Evolutionary conservation across 2,888 invertebrate species (phyloP).

Genomic region (Thecocarcelia acutangulata): DNA sequence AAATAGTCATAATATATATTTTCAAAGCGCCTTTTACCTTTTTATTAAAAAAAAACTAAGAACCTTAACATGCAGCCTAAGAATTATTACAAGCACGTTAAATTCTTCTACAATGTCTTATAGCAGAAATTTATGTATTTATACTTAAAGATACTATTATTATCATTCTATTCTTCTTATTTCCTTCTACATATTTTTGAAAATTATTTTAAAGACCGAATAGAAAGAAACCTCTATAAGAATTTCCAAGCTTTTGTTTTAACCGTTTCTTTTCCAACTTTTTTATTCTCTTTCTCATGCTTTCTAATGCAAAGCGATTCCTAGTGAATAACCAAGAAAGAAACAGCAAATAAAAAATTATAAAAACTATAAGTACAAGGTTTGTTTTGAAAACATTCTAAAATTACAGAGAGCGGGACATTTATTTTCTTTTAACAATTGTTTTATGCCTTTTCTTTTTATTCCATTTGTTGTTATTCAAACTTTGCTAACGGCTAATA

Average conservation of each 20-base stretch:
- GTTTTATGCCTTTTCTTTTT: conserved; percentile 7
- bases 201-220: conserved; percentile 30
- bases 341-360: too few species aligned
- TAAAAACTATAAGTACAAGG: conserved; percentile 56
- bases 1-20: too few species aligned
- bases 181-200: not conserved
- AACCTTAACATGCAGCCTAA: not conserved
- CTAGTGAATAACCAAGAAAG: not conserved
- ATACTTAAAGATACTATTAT: not conserved
- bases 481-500: conserved; percentile 50
- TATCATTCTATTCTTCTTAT: not conserved
- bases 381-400: conserved; percentile 56
- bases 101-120: not conserved
- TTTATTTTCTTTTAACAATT: conserved; percentile 13
- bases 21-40: too few species aligned
- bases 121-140: not conserved
- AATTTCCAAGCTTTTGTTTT: conserved; percentile 40
- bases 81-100: too few species aligned
- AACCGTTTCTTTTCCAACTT: conserved; percentile 22
- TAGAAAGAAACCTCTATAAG: conserved; percentile 19
- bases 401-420: conserved; percentile 49
- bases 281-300: not conserved
- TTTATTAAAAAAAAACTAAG: not conserved
- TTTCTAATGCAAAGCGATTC: conserved; percentile 7
- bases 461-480: conserved; percentile 42